Evolutionary conservation across 1,140 invertebrate genomes (phyloP).

Genomic region (Drosophila serrata): DNA sequence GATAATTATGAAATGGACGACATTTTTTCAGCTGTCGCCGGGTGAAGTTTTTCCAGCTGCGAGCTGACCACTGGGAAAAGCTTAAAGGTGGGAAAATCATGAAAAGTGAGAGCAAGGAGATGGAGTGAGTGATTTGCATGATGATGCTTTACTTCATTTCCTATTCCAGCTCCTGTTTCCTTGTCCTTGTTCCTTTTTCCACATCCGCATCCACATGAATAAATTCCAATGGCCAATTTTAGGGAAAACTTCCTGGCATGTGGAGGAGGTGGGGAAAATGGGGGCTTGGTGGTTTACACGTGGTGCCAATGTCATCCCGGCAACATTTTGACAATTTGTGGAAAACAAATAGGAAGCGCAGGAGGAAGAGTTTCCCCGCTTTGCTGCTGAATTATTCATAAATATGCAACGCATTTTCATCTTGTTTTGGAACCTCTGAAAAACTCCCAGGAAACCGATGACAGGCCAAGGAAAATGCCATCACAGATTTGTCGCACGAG

Average conservation of each 20-base stretch:
- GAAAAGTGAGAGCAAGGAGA: not conserved
- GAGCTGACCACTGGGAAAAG: constrained; percentile 23
- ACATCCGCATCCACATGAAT: constrained; percentile 36
- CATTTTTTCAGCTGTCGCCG: constrained; percentile 55
- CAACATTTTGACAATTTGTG: constrained; percentile 58
- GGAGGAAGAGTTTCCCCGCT: constrained; percentile 11
- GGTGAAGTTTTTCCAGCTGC: constrained; percentile 29
- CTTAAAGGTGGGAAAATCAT: constrained; percentile 28
- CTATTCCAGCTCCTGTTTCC: not conserved
- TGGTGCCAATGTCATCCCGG: constrained; percentile 42
- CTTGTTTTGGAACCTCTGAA: constrained; percentile 25
- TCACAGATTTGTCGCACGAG: constrained; percentile 7
- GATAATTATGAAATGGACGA: constrained; percentile 65
- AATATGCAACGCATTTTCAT: constrained; percentile 56
- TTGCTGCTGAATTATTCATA: constrained; percentile 59
- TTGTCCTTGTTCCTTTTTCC: constrained; percentile 4
- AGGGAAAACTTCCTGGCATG: constrained; percentile 40
- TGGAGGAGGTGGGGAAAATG: not conserved
- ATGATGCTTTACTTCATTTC: constrained; percentile 21
- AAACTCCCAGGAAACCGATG: constrained; percentile 23
- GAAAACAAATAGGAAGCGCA: constrained; percentile 38
- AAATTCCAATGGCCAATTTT: constrained; percentile 54
- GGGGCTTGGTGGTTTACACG: constrained; percentile 37
- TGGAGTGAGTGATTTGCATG: constrained; percentile 44
- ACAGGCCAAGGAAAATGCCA: constrained; percentile 33